phyloP scores from a whole-genome alignment of 2,797 vertebrate species.

The Psittacula derbiana region DNA sequence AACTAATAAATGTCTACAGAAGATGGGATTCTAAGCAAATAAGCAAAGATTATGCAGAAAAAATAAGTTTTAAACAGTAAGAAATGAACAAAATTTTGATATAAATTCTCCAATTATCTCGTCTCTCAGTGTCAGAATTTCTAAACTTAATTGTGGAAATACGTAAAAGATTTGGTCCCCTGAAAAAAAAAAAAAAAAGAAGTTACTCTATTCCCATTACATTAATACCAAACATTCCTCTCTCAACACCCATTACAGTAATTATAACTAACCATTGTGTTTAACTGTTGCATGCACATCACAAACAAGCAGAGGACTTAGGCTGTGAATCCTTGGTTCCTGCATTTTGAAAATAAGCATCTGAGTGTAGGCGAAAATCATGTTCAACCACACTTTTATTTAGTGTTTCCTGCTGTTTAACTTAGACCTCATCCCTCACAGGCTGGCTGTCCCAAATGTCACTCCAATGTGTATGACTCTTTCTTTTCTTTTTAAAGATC shows the following conservation, averaged over 20 bases:
- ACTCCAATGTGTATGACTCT: background rate
- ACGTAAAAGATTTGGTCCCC: background rate
- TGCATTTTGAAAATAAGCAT: background rate
- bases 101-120: background rate
- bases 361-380: background rate
- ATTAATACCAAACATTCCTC: background rate
- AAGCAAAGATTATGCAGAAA: background rate
- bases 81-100: background rate
- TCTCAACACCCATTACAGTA: background rate
- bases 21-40: background rate
- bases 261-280: background rate
- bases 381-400: background rate
- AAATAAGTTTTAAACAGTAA: background rate
- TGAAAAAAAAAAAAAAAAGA: background rate
- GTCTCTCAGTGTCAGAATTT: background rate
- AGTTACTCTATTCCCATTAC: background rate
- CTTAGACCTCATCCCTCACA: background rate
- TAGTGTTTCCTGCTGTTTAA: background rate
- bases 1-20: background rate
- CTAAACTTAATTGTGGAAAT: background rate
- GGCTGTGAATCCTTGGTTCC: background rate
- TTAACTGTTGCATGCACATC: background rate
- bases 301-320: background rate
- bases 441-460: background rate
- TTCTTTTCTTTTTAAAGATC: background rate